A percentile compares a stretch with the other conserved stretches of the same genome.
phyloP scores from a whole-genome alignment of 2,888 invertebrate genomes.

The Aethes cnicana region DNA sequence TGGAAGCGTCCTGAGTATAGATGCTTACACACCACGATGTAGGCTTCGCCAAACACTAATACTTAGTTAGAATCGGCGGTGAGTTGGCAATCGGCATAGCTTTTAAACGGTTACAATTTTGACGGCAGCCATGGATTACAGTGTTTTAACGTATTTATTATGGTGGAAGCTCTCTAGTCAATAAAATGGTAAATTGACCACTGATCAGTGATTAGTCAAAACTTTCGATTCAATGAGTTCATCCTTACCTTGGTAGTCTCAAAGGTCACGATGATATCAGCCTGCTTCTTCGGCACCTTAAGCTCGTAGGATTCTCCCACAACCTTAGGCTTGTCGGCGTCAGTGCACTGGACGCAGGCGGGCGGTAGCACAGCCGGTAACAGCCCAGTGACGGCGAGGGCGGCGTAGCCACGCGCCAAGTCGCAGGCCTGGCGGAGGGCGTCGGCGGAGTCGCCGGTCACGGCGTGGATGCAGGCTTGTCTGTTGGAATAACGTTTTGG shows the following conservation, averaged over 20 bases:
- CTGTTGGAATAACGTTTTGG: constrained; percentile 58
- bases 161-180: too few relatives aligned
- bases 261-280: constrained; percentile 90
- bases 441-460: constrained; percentile 54
- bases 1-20: too few relatives aligned
- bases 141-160: too few relatives aligned
- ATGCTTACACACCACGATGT: too few relatives aligned
- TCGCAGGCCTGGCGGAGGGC: constrained; percentile 84
- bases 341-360: constrained; percentile 83
- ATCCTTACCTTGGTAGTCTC: constrained; percentile 79
- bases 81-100: too few relatives aligned
- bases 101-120: too few relatives aligned
- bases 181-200: too few relatives aligned
- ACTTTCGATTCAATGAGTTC: neutral
- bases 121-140: too few relatives aligned
- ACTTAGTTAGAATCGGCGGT: too few relatives aligned
- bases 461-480: constrained; percentile 89
- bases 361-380: constrained; percentile 85
- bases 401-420: constrained; percentile 86
- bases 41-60: too few relatives aligned
- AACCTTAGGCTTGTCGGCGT: constrained; percentile 62
- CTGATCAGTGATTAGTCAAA: neutral
- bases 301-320: constrained; percentile 85
- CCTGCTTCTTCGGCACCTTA: constrained; percentile 87
- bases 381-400: constrained; percentile 82